Base-by-base conservation (phyloP, 2,888 invertebrate species). In the Folsomia candida region DNA sequence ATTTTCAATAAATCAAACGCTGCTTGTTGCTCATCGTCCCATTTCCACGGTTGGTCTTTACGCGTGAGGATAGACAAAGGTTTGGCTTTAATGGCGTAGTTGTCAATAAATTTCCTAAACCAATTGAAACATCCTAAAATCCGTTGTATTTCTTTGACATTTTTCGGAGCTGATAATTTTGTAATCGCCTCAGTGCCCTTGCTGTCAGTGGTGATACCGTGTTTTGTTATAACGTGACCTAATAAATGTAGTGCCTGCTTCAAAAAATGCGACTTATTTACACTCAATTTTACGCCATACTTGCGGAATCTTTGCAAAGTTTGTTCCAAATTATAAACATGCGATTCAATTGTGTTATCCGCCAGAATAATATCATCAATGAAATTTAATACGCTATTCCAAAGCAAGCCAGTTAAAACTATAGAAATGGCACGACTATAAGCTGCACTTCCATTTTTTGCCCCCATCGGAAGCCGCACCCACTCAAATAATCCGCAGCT, bases 361-460 rank as follows among this genome's bases (percentile, higher is more conserved):
- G 60, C 60, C 2, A 58, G 51, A 14, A 68, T 51, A 22, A 68
- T 69, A 51, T 61, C 71, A 68, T 71, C 71, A 2, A 71, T 54
- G 22, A 65, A 71, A 25, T 27, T 37, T 2, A 71, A 18, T 1
- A 60, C 64, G 18, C 4, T 20, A 29, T 28, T 20, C 71, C 65
- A 71, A n/a, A 65, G 2, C 24, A 71, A 61, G 11, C 71, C 65
- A 26, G 65, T 59, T 0, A 68, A 24, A 4, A 71, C 27, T 11
- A 60, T 68, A 1, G 27, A 20, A 28, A 71, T 65, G 28, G 28
- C 27, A 11, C 68, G 1, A 20, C 47, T 51, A 26, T 28, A 71
- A 1, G 65, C 57, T 2, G 60, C 37, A 24, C 26, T 26, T 1
- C 51, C 65, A 28, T 68, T 71, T 24, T 51, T 37, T 3, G 61